Evolutionary conservation across 2,113 vertebrate species (phyloP), one percentile per base, ranked within the genome.

Genomic region (Meriones unguiculatus): DNA sequence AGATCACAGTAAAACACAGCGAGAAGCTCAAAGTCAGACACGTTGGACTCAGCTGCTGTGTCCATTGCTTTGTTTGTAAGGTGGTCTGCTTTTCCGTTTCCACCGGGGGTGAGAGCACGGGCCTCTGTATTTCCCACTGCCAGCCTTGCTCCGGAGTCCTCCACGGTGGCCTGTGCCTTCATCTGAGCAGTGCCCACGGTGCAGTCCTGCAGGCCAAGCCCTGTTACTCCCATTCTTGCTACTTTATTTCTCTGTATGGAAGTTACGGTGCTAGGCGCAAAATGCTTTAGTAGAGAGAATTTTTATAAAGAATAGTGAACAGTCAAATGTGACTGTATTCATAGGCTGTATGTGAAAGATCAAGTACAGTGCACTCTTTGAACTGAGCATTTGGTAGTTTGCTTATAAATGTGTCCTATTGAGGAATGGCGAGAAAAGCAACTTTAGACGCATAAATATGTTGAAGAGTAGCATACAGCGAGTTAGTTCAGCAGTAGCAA

Each of bases 311-410:
- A 86, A 38, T 30, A 32, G 75, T 72, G 50, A 85, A 69, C 35
- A 54, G 20, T 59, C 92, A 94, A 96, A 77, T 72, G n/a, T 96
- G 59, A 77, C 70, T 77, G 32, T 70, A 67, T 70, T 64, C 89
- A 32, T 32, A 91, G 69, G 46, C 75, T 77, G 13, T 50, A 28
- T 72, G 80, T 72, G 64, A 38, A 89, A 85, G 46, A 24, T 54
- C 46, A 52, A 72, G 35, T 85, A 6, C 38, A 57, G 11, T 28
- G 5, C 69, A n/a, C 10, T 94, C 41, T 91, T 93, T 94, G 72
- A 92, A 75, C 78, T 86, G 69, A 90, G 70, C 62, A 91, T 84
- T 64, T 75, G 92, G 8, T 92, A 90, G 12, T 82, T 88, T 89
- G 93, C 80, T 67, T 77, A 28, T 46, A 89, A n/a, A 14, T 59